These are phyloP conservation scores for Bursaphelenchus okinawaensis DNA, from an alignment of 2,888 invertebrate species.

Conservation along the genomic window DNA sequence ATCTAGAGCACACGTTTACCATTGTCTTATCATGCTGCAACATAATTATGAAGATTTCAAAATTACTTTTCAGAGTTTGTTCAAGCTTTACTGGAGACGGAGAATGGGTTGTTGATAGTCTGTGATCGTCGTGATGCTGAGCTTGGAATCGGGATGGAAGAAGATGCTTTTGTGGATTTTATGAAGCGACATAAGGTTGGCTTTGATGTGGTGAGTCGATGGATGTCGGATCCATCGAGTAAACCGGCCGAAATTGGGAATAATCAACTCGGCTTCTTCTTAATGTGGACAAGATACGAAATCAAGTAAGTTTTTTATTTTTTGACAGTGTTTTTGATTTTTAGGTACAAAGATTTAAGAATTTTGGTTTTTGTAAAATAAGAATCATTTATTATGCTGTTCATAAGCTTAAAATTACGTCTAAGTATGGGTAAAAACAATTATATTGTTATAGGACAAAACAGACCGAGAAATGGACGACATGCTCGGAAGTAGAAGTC, in stretches of 20 bases:
- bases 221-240: constrained; percentile 46
- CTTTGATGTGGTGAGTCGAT: constrained; percentile 31
- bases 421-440: too few species aligned
- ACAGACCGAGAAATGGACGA: constrained; percentile 24
- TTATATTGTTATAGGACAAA: constrained; percentile 29
- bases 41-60: too few species aligned
- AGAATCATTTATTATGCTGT: constrained; percentile 2
- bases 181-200: constrained; percentile 39
- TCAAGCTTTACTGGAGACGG: constrained; percentile 44
- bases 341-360: background rate
- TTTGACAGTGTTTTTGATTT: background rate
- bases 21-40: too few species aligned
- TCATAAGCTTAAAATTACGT: constrained; percentile 6
- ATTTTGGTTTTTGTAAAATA: background rate
- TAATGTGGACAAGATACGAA: constrained; percentile 53
- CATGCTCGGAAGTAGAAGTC: constrained; percentile 29
- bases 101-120: constrained; percentile 48
- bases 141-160: constrained; percentile 51
- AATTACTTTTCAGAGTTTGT: constrained; percentile 44
- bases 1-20: too few species aligned
- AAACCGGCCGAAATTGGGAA: constrained; percentile 44
- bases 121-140: constrained; percentile 49
- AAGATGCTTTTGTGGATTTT: constrained; percentile 43
- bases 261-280: constrained; percentile 46
- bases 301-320: constrained; percentile 20